Base-by-base conservation (phyloP, 2,113 vertebrate species). In the Marmota flaviventris region DNA sequence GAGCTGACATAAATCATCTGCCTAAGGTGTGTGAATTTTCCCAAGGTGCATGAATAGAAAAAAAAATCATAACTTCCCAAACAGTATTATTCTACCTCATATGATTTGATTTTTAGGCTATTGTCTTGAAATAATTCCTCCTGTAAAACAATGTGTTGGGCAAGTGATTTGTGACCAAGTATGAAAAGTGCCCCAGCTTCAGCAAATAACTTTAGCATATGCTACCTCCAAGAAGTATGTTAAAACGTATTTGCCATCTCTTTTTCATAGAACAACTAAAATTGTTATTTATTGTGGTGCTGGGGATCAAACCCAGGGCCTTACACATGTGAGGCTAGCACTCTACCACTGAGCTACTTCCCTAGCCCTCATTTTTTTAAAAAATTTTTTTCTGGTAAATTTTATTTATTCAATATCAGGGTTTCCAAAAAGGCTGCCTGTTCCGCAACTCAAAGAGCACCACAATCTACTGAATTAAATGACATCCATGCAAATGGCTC, bases 81-180 rank as follows among this genome's bases (percentile, higher is more conserved):
- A 27, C 27, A 91, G 42, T 25, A 5, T 67, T 63, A 65, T 56
- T 88, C 76, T 78, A 82, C 12, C n/a, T 76, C 73, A 18, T 39
- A 29, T 76, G 6, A 58, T 27, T 45, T 95, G 37, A 89, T 70
- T 89, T 92, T 89, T 45, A 89, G 70, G 39, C 65, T 76, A 29
- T 18, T 37, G 8, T 88, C 58, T 95, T 75, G 39, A 95, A 92
- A 89, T 84, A 96, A 93, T 91, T 70, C 34, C 34, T 89, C 56
- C 13, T 85, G 67, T 5, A 77, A 29, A 70, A 95, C 24, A 88
- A 65, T 13, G 34, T 86, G 69, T 51, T 81, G 34, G 34, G 51
- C 58, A 45, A 81, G 16, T 81, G 73, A 93, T 84, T 79, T 7
- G 10, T 39, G 65, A 45, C 58, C 27, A 76, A 39, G 48, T 75